Conservation (phyloP, 2,888 invertebrate species). For the Drosophila ezoana region DNA sequence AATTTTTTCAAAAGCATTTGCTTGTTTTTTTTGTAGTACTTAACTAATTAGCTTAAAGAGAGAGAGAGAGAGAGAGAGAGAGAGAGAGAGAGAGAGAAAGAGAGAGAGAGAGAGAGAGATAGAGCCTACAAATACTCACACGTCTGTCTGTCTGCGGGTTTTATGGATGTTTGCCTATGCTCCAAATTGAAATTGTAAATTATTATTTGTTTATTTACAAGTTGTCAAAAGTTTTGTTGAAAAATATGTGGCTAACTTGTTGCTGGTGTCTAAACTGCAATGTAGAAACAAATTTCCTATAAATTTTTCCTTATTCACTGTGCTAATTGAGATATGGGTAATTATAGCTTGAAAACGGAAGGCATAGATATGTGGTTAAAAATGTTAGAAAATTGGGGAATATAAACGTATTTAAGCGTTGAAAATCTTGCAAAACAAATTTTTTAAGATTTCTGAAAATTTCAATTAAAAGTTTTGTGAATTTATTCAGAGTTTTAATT, state of each 20-base stretch:
- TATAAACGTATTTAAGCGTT: neutral
- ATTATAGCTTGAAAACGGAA: no score
- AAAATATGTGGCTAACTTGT: conserved; percentile 19
- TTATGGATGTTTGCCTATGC: conserved; percentile 25
- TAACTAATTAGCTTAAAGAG: conserved; percentile 44
- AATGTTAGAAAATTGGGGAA: neutral
- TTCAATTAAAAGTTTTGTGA: no score
- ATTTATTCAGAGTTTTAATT: neutral
- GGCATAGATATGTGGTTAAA: no score
- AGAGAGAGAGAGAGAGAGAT: neutral
- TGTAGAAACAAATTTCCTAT: conserved; percentile 9
- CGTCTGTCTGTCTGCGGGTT: conserved; percentile 3
- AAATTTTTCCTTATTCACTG: conserved; percentile 13
- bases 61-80: no score
- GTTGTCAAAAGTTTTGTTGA: conserved; percentile 58
- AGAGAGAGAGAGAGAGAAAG: neutral
- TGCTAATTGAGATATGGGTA: conserved; percentile 15
- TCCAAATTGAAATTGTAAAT: conserved; percentile 50
- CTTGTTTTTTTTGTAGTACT: conserved; percentile 30
- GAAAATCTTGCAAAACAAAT: no score
- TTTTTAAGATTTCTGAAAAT: neutral
- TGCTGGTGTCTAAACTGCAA: conserved; percentile 17
- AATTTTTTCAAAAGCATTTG: conserved; percentile 41
- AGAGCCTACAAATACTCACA: conserved; percentile 13
- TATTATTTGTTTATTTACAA: conserved; percentile 70